Evolutionary conservation across 1,140 invertebrate genomes (phyloP).

Genomic region (Calosoma granatense): DNA sequence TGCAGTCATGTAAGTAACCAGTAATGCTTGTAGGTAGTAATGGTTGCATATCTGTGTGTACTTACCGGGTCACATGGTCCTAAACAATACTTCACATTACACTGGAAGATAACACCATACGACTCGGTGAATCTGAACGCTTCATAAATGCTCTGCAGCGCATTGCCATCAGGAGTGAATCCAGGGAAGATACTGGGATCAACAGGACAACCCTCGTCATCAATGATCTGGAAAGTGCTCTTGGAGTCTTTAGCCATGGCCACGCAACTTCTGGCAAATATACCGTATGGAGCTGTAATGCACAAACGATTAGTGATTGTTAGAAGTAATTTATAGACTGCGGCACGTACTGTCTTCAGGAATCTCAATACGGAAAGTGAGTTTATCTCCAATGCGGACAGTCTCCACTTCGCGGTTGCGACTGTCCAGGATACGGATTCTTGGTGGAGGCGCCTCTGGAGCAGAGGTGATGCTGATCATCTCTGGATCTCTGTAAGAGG

Average conservation of each 20-base stretch:
- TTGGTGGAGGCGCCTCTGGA: slow-evolving; percentile 86
- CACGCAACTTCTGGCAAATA: slow-evolving; percentile 89
- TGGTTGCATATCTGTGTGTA: no score
- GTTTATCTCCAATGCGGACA: slow-evolving; percentile 86
- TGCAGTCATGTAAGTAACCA: neutral
- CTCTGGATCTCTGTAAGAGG: slow-evolving; percentile 76
- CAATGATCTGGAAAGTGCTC: slow-evolving; percentile 92
- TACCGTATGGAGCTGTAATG: slow-evolving; percentile 82
- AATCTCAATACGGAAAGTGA: slow-evolving; percentile 92
- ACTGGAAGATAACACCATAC: slow-evolving; percentile 94
- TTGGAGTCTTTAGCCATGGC: slow-evolving; percentile 95
- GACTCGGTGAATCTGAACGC: slow-evolving; percentile 93
- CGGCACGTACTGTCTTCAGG: slow-evolving; percentile 81
- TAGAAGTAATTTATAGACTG: neutral
- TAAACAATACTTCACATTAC: slow-evolving; percentile 92
- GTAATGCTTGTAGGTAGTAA: no score
- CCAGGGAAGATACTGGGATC: slow-evolving; percentile 88
- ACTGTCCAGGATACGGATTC: slow-evolving; percentile 81
- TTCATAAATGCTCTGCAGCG: slow-evolving; percentile 83
- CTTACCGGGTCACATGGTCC: slow-evolving; percentile 87
- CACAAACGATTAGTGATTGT: slow-evolving; percentile 13
- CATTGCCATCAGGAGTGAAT: slow-evolving; percentile 78
- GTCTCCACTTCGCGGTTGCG: slow-evolving; percentile 82
- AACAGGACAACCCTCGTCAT: slow-evolving; percentile 89
- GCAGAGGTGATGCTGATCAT: slow-evolving; percentile 93